These are phyloP conservation scores for Hypomecis punctinalis DNA, from an alignment of 2,888 invertebrate genomes.

Conservation along the genomic window DNA sequence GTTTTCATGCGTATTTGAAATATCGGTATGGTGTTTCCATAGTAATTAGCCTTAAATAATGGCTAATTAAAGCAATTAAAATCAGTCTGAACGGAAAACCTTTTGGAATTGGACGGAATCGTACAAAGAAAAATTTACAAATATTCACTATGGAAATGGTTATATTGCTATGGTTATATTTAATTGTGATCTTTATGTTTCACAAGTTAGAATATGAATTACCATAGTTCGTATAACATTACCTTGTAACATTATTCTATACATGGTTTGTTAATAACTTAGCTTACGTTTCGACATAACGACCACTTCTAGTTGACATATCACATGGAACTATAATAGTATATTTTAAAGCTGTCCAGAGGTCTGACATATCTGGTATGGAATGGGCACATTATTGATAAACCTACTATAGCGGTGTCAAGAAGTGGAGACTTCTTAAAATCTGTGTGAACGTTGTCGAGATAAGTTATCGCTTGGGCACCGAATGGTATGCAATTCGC, in stretches of 20 bases:
- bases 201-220: constrained; percentile 10
- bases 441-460: constrained; percentile 35
- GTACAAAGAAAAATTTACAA: constrained; percentile 23
- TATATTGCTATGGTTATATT: neutral
- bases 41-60: constrained; percentile 33
- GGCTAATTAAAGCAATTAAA: constrained; percentile 35
- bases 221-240: neutral
- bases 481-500: constrained; percentile 30
- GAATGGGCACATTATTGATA: constrained; percentile 28
- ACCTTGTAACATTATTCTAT: constrained; percentile 25
- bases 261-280: constrained; percentile 52
- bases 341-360: neutral
- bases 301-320: constrained; percentile 45
- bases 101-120: constrained; percentile 37
- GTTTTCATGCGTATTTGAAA: constrained; percentile 29
- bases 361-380: constrained; percentile 16
- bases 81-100: constrained; percentile 35
- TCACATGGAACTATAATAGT: constrained; percentile 8
- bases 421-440: constrained; percentile 21
- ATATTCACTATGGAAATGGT: constrained; percentile 23
- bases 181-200: constrained; percentile 17
- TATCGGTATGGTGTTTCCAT: constrained; percentile 31
- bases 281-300: constrained; percentile 58
- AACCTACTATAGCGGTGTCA: constrained; percentile 15
- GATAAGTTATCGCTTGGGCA: constrained; percentile 47